Evolutionary conservation across 2,888 invertebrate genomes (phyloP).

Genomic region (Pachycephus smyrnensis): DNA sequence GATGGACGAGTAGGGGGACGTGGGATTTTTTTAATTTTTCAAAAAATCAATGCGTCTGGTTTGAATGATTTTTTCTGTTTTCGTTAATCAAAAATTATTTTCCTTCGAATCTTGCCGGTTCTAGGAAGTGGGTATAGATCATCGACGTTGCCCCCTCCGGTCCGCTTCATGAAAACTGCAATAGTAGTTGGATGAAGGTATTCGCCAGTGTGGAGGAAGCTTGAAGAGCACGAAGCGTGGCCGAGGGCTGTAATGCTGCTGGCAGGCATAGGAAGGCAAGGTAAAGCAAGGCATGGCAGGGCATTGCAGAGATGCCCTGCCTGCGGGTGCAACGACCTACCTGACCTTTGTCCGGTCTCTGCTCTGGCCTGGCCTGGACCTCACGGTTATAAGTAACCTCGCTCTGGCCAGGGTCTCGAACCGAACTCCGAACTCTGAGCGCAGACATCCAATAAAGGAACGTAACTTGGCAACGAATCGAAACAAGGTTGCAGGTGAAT

Average conservation of each 20-base stretch:
- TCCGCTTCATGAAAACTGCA: too few relatives aligned
- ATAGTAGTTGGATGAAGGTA: too few relatives aligned
- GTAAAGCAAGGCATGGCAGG: slow-evolving; percentile 30
- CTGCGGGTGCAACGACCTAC: slow-evolving; percentile 65
- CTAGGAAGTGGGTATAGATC: background rate
- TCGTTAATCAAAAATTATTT: too few relatives aligned
- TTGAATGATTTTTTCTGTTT: background rate
- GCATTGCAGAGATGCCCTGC: slow-evolving; percentile 59
- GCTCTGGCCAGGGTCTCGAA: background rate
- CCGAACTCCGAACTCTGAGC: slow-evolving; percentile 1
- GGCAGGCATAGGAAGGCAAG: slow-evolving; percentile 16
- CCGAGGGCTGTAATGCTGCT: slow-evolving; percentile 15
- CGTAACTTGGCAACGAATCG: too few relatives aligned
- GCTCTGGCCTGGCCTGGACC: slow-evolving; percentile 50
- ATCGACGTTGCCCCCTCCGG: too few relatives aligned
- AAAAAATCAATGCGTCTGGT: too few relatives aligned
- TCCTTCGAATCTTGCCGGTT: too few relatives aligned
- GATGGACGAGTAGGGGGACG: background rate
- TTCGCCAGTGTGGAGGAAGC: slow-evolving; percentile 6
- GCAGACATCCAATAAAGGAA: too few relatives aligned
- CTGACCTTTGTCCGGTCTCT: slow-evolving; percentile 64
- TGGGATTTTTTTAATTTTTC: background rate
- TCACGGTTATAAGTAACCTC: slow-evolving; percentile 38
- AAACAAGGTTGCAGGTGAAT: too few relatives aligned
- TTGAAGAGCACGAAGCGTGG: slow-evolving; percentile 12